These are phyloP conservation scores for Nomia melanderi DNA, from an alignment of 1,140 invertebrate species.

Conservation along the genomic window DNA sequence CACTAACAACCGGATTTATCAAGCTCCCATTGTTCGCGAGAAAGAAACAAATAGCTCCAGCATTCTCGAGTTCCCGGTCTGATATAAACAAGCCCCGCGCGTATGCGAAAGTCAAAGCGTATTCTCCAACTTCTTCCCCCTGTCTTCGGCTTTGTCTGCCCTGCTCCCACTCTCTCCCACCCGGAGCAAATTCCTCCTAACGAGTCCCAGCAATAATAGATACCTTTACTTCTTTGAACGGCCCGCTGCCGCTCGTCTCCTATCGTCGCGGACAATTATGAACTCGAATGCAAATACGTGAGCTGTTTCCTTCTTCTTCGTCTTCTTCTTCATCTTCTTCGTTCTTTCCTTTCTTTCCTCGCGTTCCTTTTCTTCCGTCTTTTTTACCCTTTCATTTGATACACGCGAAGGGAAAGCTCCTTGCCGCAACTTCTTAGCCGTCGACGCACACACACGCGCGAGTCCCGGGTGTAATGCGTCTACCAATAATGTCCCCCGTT, in stretches of 20 bases:
- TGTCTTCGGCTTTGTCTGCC: not conserved
- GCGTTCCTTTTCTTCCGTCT: not conserved
- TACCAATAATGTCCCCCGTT: conserved; percentile 20
- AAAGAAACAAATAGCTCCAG: conserved; percentile 51
- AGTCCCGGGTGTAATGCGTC: conserved; percentile 7
- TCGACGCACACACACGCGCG: not conserved
- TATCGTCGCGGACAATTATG: conserved; percentile 44
- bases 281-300: conserved; percentile 29
- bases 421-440: not conserved
- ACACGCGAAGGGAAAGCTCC: not conserved
- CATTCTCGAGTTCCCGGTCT: conserved; percentile 51
- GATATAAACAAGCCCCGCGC: conserved; percentile 61
- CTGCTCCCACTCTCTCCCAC: not conserved
- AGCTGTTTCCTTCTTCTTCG: not conserved
- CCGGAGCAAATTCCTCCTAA: conserved; percentile 43
- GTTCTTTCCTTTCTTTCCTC: not conserved
- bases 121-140: conserved; percentile 13
- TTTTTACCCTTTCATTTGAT: not conserved
- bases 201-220: conserved; percentile 52
- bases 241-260: conserved; percentile 18
- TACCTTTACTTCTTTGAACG: conserved; percentile 9
- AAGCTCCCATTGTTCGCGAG: conserved; percentile 25
- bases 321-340: no score
- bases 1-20: no score
- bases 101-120: conserved; percentile 52